Base-by-base conservation (phyloP, 2,888 invertebrate genomes). In the Melanchra persicariae region DNA sequence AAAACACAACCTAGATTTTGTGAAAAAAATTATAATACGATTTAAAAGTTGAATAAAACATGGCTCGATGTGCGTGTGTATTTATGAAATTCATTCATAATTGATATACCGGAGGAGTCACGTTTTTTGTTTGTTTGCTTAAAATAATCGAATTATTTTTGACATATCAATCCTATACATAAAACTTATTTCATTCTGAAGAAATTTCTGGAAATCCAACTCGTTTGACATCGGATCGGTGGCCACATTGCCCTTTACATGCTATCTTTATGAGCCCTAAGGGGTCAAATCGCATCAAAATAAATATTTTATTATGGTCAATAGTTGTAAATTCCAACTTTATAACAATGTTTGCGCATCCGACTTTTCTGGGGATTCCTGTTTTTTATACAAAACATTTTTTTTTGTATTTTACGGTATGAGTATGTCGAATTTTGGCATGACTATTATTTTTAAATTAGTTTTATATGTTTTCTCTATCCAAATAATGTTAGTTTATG, bases 1-100 rank as follows among this genome's bases (percentile, higher is more conserved):
- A 92, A 92, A 91, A 90, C 91, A 85, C 88, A 90, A 91, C 93
- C 93, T 90, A 93, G 91, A 92, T 94, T 90, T 92, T 83, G 87
- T 75, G 85, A 76, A 91, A 90, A 91, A 92, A 92, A 93, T 92
- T 89, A 85, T 90, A 92, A 93, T 92, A 80, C 79, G 84, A 91
- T 91, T 90, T 87, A 80, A 83, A 82, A 84, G 84, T 83, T 94
- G 91, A 91, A 95, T 95, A 83, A 95, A 93, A 92, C 91, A 94
- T 91, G 87, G 87, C 88, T 88, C 85, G 87, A 82, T 79, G 87
- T 84, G 89, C 88, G 88, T 87, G 87, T 87, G 85, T 88, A 78
- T 83, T 79, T 76, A 88, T 87, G 73, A 73, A 75, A 74, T 81
- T 74, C 59, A 74, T 81, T 74, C 59, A 47, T 83, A 57, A 75